Evolutionary conservation across 2,113 vertebrate genomes (phyloP), one percentile per base, ranked within the genome.

Genomic region (Stercorarius parasiticus): DNA sequence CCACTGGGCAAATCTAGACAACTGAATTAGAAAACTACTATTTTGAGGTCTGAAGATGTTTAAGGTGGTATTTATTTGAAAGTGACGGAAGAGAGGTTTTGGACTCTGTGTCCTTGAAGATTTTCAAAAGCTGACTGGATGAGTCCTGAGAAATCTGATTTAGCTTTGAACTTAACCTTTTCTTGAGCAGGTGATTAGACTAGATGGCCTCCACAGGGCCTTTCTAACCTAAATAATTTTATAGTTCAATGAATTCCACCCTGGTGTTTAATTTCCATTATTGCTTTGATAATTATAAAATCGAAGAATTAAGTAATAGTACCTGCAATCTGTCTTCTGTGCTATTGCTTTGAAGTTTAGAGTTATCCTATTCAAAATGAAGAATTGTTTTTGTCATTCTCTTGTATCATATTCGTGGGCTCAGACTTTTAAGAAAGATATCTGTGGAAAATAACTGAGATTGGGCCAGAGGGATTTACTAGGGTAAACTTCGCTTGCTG

Each of bases 381-480:
- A 40, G 26, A 81, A 23, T 19, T 65, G 2, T 8, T 74, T 76
- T 72, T 83, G 14, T 77, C 79, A 40, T 32, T 82, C 20, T 79
- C 26, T 59, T 84, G 14, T 64, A 42, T 90, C n/a, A 15, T 42
- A 61, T 61, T 0, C 0, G 25, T 11, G 3, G n/a, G 10, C 26
- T 9, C 11, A 93, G 62, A 71, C 72, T 80, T 83, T 72, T 47
- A 45, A 78, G 26, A 56, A 62, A 47, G 15, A 23, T 19, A 3
- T 66, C 40, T 47, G 9, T 93, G 27, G 40, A 82, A 92, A 92
- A 78, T 27, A 62, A 27, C 38, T 36, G 42, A 67, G 40, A 12
- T 29, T 45, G 18, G 34, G 26, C 26, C 58, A 71, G 71, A 82
- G 77, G 45, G 7, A 27, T 64, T 86, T 91, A 17, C 29, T 32